Conservation (phyloP, 1,140 invertebrate genomes). For the Drosophila burlai region DNA sequence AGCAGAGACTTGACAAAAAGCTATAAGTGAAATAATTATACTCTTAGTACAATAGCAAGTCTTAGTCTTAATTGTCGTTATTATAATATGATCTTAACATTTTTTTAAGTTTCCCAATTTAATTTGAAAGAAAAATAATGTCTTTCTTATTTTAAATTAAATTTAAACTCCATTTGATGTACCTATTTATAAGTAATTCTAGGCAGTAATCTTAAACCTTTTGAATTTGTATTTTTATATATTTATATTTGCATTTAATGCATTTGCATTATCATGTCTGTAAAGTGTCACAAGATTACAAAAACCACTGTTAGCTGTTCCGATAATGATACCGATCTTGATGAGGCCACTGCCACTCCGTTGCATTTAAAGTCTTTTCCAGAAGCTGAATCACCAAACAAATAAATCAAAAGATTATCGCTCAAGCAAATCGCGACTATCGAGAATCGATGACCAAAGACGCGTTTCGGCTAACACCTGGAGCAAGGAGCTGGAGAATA, state of each 20-base stretch:
- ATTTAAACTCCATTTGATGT: no score
- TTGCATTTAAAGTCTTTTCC: slow-evolving; percentile 13
- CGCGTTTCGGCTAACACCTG: slow-evolving; percentile 53
- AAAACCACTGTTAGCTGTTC: slow-evolving; percentile 5
- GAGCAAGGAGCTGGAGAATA: slow-evolving; percentile 48
- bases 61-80: no score
- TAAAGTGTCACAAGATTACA: not conserved
- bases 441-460: slow-evolving; percentile 43
- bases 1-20: no score
- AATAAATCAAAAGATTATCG: slow-evolving; percentile 57
- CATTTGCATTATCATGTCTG: not conserved
- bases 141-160: no score
- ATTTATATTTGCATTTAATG: not conserved
- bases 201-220: no score
- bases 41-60: no score
- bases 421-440: slow-evolving; percentile 40
- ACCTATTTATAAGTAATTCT: no score
- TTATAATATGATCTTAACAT: no score
- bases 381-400: slow-evolving; percentile 21
- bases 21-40: no score
- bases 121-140: no score
- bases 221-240: no score
- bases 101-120: no score
- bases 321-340: slow-evolving; percentile 3
- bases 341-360: not conserved